phyloP scores from a whole-genome alignment of 1,140 invertebrate genomes.

The Solen grandis region DNA sequence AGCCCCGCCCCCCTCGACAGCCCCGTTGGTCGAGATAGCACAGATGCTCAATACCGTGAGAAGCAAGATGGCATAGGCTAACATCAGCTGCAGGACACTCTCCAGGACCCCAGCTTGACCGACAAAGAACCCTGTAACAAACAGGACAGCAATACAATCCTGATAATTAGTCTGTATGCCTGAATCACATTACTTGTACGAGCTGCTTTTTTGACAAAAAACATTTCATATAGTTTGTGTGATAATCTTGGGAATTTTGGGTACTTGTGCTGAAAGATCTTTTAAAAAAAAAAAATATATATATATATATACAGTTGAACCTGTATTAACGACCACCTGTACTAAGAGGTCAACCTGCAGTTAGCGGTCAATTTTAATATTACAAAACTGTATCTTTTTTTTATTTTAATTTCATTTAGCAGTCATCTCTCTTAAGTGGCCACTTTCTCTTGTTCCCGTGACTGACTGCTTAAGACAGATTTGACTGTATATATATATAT shows the following conservation, averaged over 20 bases:
- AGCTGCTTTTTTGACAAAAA: too few species aligned
- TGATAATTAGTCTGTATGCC: too few species aligned
- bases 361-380: too few species aligned
- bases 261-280: background rate
- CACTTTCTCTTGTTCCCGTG: background rate
- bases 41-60: slow-evolving; percentile 98
- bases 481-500: background rate
- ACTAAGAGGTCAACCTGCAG: too few species aligned
- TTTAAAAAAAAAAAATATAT: background rate
- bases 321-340: too few species aligned
- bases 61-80: slow-evolving; percentile 96
- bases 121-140: slow-evolving; percentile 93
- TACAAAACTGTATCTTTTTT: too few species aligned
- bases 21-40: slow-evolving; percentile 99
- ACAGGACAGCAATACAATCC: slow-evolving; percentile 7
- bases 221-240: background rate
- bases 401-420: too few species aligned
- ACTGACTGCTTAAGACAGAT: background rate
- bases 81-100: slow-evolving; percentile 91
- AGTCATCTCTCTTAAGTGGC: background rate
- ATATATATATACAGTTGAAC: too few species aligned
- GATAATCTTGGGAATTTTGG: background rate
- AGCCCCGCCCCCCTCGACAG: slow-evolving; percentile 98
- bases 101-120: slow-evolving; percentile 96
- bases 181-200: too few species aligned